Conservation (phyloP, 2,888 invertebrate species). For the Melangyna quadrimaculata region DNA sequence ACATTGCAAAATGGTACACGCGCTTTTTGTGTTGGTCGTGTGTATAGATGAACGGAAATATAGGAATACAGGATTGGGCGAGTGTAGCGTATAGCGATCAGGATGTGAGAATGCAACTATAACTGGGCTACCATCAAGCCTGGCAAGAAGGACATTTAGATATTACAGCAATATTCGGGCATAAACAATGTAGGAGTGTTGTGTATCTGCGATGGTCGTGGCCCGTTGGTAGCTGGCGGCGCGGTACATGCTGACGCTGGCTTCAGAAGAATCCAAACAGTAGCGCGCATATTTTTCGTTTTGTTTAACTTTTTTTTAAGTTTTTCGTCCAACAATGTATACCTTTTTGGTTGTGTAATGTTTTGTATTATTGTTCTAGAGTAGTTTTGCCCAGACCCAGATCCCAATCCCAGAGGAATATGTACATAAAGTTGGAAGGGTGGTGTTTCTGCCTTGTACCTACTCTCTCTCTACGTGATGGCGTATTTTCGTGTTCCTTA, state of each 20-base stretch:
- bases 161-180: slow-evolving; percentile 64
- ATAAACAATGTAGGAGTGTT: slow-evolving; percentile 59
- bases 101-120: slow-evolving; percentile 33
- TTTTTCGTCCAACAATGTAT: not conserved
- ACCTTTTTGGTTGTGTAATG: slow-evolving; percentile 23
- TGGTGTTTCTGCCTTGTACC: not conserved
- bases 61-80: not conserved
- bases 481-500: slow-evolving; percentile 37
- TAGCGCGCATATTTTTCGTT: slow-evolving; percentile 47
- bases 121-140: not conserved
- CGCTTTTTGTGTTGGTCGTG: slow-evolving; percentile 59
- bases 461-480: not conserved
- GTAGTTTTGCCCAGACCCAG: not conserved
- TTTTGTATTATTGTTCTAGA: slow-evolving; percentile 46
- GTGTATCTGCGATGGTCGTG: slow-evolving; percentile 40
- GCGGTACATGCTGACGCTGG: slow-evolving; percentile 11
- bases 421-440: slow-evolving; percentile 1
- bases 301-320: slow-evolving; percentile 72
- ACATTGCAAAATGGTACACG: slow-evolving; percentile 68
- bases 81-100: not conserved
- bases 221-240: not conserved
- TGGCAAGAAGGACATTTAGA: slow-evolving; percentile 66
- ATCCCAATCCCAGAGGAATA: slow-evolving; percentile 4
- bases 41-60: not conserved
- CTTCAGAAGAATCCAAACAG: slow-evolving; percentile 43